These are phyloP conservation scores for Lates calcarifer DNA, from an alignment of 2,113 vertebrate genomes.

Conservation along the genomic window DNA sequence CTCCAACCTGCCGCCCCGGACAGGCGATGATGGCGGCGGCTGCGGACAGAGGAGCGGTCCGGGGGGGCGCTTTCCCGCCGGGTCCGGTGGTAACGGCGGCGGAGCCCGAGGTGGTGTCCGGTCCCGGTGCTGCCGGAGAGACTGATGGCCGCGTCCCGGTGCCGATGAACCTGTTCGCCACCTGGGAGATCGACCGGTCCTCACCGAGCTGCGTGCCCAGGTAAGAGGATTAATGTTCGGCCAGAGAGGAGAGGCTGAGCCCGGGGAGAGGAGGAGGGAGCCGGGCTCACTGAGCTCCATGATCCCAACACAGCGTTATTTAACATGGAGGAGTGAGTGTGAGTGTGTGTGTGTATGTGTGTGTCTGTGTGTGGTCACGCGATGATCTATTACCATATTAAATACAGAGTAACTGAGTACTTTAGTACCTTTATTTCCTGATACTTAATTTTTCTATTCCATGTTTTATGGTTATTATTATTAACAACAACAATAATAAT, in stretches of 20 bases:
- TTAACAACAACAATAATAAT: too few relatives aligned
- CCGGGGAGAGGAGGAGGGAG: neutral
- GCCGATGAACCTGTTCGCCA: conserved; percentile 83
- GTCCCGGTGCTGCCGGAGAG: conserved; percentile 39
- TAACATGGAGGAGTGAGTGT: too few relatives aligned
- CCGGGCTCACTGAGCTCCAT: neutral
- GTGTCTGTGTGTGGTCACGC: neutral
- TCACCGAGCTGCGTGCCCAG: conserved; percentile 84
- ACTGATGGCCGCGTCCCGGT: conserved; percentile 63
- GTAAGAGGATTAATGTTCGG: conserved; percentile 46
- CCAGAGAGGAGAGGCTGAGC: neutral
- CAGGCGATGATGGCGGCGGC: conserved; percentile 74
- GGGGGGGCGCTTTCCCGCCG: conserved; percentile 58
- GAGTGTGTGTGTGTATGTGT: neutral
- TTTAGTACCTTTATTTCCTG: too few relatives aligned
- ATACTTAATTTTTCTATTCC: too few relatives aligned
- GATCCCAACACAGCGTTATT: neutral
- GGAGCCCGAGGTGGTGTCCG: conserved; percentile 25
- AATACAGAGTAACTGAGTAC: too few relatives aligned
- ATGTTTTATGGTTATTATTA: too few relatives aligned
- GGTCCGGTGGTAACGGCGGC: conserved; percentile 32
- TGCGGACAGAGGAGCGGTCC: conserved; percentile 74
- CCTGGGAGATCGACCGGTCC: conserved; percentile 83
- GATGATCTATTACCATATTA: too few relatives aligned
- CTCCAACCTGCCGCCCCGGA: neutral